Percentiles rank a stretch among this genome's conserved stretches.
Conservation (phyloP, 2,888 invertebrate species). For the Brenthis hecate region DNA sequence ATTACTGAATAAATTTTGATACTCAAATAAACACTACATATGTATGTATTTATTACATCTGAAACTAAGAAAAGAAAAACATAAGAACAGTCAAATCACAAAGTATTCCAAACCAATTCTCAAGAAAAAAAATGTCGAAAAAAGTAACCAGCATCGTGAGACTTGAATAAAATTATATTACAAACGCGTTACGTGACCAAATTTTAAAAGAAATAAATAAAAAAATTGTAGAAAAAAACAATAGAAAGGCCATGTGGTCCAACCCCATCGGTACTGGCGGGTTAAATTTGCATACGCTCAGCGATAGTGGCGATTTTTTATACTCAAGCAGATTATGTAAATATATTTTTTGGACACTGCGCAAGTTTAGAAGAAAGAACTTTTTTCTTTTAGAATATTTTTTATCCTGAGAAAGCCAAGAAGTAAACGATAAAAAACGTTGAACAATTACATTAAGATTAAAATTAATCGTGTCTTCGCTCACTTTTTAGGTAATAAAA, state of each 20-base stretch:
- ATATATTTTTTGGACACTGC: slow-evolving; percentile 76
- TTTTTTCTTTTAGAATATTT: slow-evolving; percentile 32
- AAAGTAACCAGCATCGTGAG: slow-evolving; percentile 60
- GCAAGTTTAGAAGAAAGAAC: slow-evolving; percentile 45
- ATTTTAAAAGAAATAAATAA: slow-evolving; percentile 55
- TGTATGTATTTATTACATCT: neutral
- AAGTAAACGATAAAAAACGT: slow-evolving; percentile 21
- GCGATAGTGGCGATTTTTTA: slow-evolving; percentile 72
- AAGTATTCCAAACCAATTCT: slow-evolving; percentile 32
- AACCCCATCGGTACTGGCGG: slow-evolving; percentile 54
- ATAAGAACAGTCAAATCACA: slow-evolving; percentile 8
- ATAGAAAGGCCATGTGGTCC: slow-evolving; percentile 49
- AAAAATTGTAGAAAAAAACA: slow-evolving; percentile 47
- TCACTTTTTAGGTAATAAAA: neutral
- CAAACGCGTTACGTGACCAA: slow-evolving; percentile 71
- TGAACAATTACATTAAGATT: slow-evolving; percentile 32
- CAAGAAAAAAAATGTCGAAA: slow-evolving; percentile 47
- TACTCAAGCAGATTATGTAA: slow-evolving; percentile 69
- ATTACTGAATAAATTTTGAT: too few species aligned
- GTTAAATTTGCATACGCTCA: slow-evolving; percentile 66
- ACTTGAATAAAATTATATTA: slow-evolving; percentile 68
- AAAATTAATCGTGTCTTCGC: slow-evolving; percentile 4
- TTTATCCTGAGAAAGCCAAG: slow-evolving; percentile 24
- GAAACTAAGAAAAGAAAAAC: too few species aligned
- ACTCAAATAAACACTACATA: neutral